Base-by-base conservation (phyloP, 2,113 vertebrate species). In the Hypocryptadius cinnamomeus region DNA sequence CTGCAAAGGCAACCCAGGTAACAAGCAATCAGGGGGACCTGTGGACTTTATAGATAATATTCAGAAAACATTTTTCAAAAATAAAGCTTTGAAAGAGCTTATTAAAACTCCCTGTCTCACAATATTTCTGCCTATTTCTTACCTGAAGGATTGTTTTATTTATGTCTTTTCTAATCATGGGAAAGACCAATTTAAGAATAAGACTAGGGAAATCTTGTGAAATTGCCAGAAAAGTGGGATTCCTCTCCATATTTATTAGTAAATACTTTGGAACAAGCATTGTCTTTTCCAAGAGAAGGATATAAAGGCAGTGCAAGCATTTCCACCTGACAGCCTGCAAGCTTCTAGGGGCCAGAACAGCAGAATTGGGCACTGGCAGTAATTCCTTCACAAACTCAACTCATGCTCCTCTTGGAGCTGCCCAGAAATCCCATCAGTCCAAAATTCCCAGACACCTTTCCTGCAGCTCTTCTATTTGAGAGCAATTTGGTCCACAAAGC, bases 251-350 rank as follows among this genome's bases (percentile, higher is more conserved):
- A 5, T 2, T 16, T 66, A 33, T 28, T 14, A 73, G 56, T 5
- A 37, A 44, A 24, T 56, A 22, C 15, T 87, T 56, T 76, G 66
- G 44, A 72, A 33, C 10, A 33, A 64, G 6, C 6, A 5, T 11
- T 69, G 27, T 65, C 40, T 76, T 76, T 82, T 66, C 35, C 16
- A 44, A n/a, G 64, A 31, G 13, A 57, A 54, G 33, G 25, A 9
- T 13, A 4, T 15, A 80, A 70, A 60, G 21, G 48, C 15, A 45
- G 28, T 20, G 23, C 33, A 42, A 44, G 21, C 13, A 24, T 22
- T 89, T 73, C 40, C 17, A 70, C 45, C 54, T 3, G 1, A 13
- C 22, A 16, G 8, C 45, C 1, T 6, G 11, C 0, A 8, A 44
- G 9, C 40, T 79, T 68, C 40, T 19, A 24, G 44, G 4, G 33